Percentiles rank a stretch among this genome's conserved stretches.
Conservation (phyloP, 1,140 invertebrate genomes). For the Rhopalosiphum maidis region DNA sequence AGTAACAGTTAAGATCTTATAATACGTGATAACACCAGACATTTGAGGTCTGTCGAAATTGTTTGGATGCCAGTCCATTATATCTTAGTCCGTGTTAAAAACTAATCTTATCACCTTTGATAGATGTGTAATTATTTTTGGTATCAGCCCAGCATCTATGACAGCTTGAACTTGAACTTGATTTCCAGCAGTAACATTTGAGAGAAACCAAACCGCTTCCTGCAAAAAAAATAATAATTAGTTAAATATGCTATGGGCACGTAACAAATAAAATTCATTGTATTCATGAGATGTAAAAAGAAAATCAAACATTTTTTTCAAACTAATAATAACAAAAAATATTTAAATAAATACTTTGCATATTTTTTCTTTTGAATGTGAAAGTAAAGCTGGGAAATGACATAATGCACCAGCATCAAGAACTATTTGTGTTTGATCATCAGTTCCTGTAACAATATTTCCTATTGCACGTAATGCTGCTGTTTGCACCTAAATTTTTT, state of each 20-base stretch:
- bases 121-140: constrained; percentile 93
- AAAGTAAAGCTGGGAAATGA: constrained; percentile 88
- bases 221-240: constrained; percentile 61
- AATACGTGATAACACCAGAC: too few species aligned
- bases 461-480: constrained; percentile 95
- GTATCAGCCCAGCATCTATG: constrained; percentile 92
- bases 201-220: constrained; percentile 99
- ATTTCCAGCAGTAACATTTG: constrained; percentile 98
- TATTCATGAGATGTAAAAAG: background rate
- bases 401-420: constrained; percentile 91
- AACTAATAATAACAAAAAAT: background rate
- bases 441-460: constrained; percentile 98
- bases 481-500: constrained; percentile 76
- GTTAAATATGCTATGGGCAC: background rate
- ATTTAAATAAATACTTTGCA: constrained; percentile 66
- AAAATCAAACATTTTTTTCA: background rate
- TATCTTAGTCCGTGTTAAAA: background rate
- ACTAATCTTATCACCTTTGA: constrained; percentile 68
- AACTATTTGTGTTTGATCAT: constrained; percentile 97
- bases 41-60: too few species aligned
- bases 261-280: background rate
- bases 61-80: too few species aligned
- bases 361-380: constrained; percentile 86
- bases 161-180: constrained; percentile 96
- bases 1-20: background rate